Base-by-base conservation (phyloP, 2,888 invertebrate genomes). In the Sinopyrophorus schimmeli region DNA sequence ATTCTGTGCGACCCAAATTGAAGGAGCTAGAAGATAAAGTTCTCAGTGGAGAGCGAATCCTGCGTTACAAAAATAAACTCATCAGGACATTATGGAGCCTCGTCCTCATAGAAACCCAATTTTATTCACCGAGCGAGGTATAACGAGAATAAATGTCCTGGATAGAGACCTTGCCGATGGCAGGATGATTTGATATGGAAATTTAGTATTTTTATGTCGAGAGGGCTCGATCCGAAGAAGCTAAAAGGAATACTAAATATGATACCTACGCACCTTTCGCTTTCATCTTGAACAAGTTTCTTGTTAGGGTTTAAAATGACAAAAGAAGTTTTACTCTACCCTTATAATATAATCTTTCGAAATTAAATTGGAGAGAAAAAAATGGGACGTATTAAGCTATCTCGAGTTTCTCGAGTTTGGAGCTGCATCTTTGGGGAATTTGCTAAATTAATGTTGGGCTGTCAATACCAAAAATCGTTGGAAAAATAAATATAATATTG, bases 121-220 rank as follows among this genome's bases (percentile, higher is more conserved):
- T 47, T 47, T 40, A 47, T 47, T 47, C 35, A 30, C 27, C 30
- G 21, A 37, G 44, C 23, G 11, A 40, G 20, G 39, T 34, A 40
- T 47, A 47, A 47, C 40, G 40, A 47, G 32, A 34, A 47, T 47
- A 34, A 47, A 47, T 47, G 34, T 40, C 40, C 41, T 28, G 28
- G 40, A 40, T 47, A 40, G n/a, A n/a, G 40, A 28, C 32, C 34
- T 47, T 17, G 23, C 40, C 40, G 47, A 47, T 34, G 30, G 16
- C 40, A 41, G 47, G 35, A 47, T 27, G 40, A 41, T 47, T 40
- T 47, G 32, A 34, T 47, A 47, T 40, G 47, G 47, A 47, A 47
- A 47, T 40, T 47, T 28, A 10, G 26, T 28, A 40, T 47, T 47
- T 47, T 47, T 47, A 47, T 47, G 40, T 30, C 35, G 35, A 23